Evolutionary conservation across 2,797 vertebrate species (phyloP).

Genomic region (Aselliscus stoliczkanus): DNA sequence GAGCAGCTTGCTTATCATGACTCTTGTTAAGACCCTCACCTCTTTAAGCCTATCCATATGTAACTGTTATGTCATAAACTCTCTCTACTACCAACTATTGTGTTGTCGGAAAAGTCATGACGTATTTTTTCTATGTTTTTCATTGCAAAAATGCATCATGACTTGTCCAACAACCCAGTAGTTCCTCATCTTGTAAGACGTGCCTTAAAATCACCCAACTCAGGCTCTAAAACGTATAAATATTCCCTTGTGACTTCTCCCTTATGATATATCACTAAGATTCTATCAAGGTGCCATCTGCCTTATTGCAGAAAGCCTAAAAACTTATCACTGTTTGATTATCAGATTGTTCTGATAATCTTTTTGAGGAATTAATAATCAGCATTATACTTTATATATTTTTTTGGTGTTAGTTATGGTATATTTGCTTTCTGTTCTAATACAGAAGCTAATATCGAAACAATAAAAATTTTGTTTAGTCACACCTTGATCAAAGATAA

Average conservation of each 20-base stretch:
- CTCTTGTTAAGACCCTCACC: neutral
- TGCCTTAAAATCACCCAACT: neutral
- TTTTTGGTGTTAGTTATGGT: neutral
- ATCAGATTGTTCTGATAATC: neutral
- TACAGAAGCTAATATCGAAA: neutral
- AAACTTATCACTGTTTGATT: neutral
- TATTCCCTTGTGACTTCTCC: neutral
- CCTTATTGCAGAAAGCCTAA: neutral
- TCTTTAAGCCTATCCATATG: neutral
- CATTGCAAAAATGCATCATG: too few species aligned
- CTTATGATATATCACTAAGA: neutral
- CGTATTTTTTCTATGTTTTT: too few species aligned
- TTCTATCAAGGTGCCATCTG: neutral
- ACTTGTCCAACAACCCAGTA: too few species aligned
- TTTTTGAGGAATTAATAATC: neutral
- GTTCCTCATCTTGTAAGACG: neutral
- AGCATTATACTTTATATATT: neutral
- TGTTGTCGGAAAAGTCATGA: too few species aligned
- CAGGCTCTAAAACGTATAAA: neutral
- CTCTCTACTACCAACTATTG: neutral
- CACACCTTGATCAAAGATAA: neutral
- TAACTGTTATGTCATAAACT: neutral
- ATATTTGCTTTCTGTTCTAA: neutral
- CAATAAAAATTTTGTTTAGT: neutral
- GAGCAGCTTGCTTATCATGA: neutral